Evolutionary conservation across 2,888 invertebrate species (phyloP).

Genomic region (Barypeithes pellucidus): DNA sequence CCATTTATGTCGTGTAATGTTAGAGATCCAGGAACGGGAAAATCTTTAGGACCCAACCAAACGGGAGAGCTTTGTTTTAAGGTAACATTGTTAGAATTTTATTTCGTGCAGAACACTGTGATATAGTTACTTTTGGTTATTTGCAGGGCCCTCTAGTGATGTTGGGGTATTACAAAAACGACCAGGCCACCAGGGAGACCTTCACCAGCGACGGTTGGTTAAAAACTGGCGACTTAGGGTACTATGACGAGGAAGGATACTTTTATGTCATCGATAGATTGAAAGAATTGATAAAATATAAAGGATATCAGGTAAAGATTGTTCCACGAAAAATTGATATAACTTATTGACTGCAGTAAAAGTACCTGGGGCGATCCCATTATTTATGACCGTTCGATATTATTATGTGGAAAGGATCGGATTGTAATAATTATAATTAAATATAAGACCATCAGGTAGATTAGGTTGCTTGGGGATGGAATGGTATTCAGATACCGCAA

Average conservation of each 20-base stretch:
- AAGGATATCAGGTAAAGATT: slow-evolving; percentile 59
- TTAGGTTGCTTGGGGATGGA: no score
- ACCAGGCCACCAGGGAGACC: slow-evolving; percentile 80
- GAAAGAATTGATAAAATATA: slow-evolving; percentile 88
- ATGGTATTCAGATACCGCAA: no score
- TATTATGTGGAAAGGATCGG: no score
- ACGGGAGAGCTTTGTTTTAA: slow-evolving; percentile 44
- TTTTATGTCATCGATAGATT: slow-evolving; percentile 83
- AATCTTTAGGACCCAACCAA: slow-evolving; percentile 66
- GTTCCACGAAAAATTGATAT: no score
- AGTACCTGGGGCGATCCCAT: no score
- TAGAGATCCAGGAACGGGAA: slow-evolving; percentile 63
- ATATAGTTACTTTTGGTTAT: no score
- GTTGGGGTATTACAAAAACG: slow-evolving; percentile 85
- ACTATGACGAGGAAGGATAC: slow-evolving; percentile 77
- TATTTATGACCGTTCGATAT: no score
- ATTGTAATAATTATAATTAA: no score
- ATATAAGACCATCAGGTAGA: no score
- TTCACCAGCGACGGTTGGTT: slow-evolving; percentile 84
- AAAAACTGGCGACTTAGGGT: slow-evolving; percentile 77
- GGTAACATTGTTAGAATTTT: slow-evolving; percentile 24
- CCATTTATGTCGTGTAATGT: slow-evolving; percentile 26
- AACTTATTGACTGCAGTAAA: no score
- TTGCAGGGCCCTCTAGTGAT: slow-evolving; percentile 85
- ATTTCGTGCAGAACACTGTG: no score